Evolutionary conservation across 2,797 vertebrate species (phyloP).

Genomic region (Jordanella pulchra): DNA sequence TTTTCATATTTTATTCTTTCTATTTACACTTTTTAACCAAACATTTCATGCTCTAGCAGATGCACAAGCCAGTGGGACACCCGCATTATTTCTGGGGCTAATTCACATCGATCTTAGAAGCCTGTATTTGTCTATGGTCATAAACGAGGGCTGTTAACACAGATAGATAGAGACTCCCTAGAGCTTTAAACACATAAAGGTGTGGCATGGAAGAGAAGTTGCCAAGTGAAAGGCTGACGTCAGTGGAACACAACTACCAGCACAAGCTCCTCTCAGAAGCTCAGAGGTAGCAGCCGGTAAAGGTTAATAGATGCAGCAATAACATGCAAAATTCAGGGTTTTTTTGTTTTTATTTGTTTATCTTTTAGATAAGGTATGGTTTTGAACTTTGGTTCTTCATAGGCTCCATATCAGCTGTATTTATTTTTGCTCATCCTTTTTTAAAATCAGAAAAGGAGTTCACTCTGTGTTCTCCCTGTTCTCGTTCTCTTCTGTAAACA

Average conservation of each 20-base stretch:
- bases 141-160: conserved; percentile 8
- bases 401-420: not conserved
- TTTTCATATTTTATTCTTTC: conserved; percentile 2
- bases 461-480: not conserved
- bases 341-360: too few relatives aligned
- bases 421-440: not conserved
- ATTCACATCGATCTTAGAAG: not conserved
- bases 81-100: conserved; percentile 12
- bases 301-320: conserved; percentile 35
- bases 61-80: not conserved
- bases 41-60: not conserved
- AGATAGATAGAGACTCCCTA: conserved; percentile 16
- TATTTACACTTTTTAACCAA: conserved; percentile 13
- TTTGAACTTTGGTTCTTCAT: conserved; percentile 16
- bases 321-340: conserved; percentile 48
- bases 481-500: conserved; percentile 48
- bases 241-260: conserved; percentile 43
- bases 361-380: conserved; percentile 35
- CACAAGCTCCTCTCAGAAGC: conserved; percentile 41
- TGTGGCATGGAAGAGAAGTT: conserved; percentile 46
- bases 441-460: not conserved
- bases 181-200: conserved; percentile 31
- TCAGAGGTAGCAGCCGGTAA: conserved; percentile 17
- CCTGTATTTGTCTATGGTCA: not conserved
- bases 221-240: conserved; percentile 56